Conservation (phyloP, 2,113 vertebrate genomes). For the Mirza zaza region DNA sequence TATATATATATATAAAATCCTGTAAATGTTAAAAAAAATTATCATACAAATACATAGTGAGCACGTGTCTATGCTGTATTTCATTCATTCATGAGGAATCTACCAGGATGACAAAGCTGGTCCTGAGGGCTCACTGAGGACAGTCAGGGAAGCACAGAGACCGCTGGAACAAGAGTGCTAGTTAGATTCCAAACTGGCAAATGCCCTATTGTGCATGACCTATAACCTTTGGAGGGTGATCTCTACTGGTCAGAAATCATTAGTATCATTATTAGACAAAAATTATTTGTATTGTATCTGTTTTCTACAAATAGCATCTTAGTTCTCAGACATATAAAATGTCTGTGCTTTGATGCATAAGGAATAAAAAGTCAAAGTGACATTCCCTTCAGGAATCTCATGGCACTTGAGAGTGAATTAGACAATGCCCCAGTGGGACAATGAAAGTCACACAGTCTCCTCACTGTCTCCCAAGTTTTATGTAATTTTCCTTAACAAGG, state of each 20-base stretch:
- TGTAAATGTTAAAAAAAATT: not conserved
- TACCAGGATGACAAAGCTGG: not conserved
- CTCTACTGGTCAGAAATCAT: not conserved
- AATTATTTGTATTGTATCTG: not conserved
- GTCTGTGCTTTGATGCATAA: not conserved
- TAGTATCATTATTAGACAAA: not conserved
- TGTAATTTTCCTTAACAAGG: not conserved
- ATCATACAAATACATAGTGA: not conserved
- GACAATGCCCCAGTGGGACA: not conserved
- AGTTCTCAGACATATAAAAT: not conserved
- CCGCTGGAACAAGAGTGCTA: not conserved
- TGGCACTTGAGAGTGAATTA: not conserved
- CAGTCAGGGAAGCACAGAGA: not conserved
- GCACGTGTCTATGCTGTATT: not conserved
- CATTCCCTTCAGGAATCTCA: not conserved
- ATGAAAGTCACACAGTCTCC: not conserved
- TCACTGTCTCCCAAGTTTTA: not conserved
- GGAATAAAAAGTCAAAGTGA: not conserved
- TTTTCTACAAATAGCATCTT: not conserved
- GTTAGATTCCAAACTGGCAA: not conserved
- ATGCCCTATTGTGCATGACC: not conserved
- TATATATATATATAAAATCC: not conserved
- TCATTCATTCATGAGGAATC: not conserved
- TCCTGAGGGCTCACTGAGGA: not conserved
- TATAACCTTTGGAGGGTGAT: not conserved